A percentile compares a stretch with the other conserved stretches of the same genome.
Conservation (phyloP, 2,797 vertebrate species). For the Bucorvus abyssinicus region DNA sequence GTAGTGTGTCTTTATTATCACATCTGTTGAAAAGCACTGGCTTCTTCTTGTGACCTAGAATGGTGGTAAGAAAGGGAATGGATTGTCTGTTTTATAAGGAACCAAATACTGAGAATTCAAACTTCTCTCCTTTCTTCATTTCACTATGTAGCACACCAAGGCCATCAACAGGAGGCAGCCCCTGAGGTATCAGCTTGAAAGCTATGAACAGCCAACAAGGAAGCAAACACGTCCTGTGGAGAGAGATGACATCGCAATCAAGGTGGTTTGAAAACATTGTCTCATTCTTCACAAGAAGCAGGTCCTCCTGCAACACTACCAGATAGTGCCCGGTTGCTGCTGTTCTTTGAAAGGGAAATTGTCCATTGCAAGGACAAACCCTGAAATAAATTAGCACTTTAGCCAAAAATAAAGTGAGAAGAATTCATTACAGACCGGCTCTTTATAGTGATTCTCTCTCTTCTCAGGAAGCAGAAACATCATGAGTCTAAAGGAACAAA, state of each 20-base stretch:
- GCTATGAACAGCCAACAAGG: constrained; percentile 85
- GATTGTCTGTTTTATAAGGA: not conserved
- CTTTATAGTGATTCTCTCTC: not conserved
- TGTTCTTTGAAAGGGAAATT: not conserved
- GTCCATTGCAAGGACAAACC: not conserved
- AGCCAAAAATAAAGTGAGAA: not conserved
- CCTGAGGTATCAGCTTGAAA: constrained; percentile 89
- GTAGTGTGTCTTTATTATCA: not conserved
- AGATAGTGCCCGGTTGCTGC: not conserved
- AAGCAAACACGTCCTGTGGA: constrained; percentile 82
- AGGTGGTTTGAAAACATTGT: constrained; percentile 78
- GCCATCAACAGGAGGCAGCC: constrained; percentile 95
- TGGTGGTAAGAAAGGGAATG: not conserved
- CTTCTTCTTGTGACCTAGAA: not conserved
- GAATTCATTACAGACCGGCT: not conserved
- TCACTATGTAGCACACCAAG: constrained; percentile 80
- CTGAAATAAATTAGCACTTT: not conserved
- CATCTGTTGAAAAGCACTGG: not conserved
- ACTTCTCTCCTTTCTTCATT: constrained; percentile 10
- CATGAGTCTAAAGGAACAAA: not conserved
- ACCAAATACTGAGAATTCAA: not conserved
- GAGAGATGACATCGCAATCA: constrained; percentile 89
- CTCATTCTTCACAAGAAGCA: not conserved
- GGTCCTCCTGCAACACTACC: not conserved
- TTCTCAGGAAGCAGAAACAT: not conserved